Evolutionary conservation across 2,113 vertebrate species (phyloP), one percentile per base, ranked within the genome.

Genomic region (Oreotrochilus melanogaster): DNA sequence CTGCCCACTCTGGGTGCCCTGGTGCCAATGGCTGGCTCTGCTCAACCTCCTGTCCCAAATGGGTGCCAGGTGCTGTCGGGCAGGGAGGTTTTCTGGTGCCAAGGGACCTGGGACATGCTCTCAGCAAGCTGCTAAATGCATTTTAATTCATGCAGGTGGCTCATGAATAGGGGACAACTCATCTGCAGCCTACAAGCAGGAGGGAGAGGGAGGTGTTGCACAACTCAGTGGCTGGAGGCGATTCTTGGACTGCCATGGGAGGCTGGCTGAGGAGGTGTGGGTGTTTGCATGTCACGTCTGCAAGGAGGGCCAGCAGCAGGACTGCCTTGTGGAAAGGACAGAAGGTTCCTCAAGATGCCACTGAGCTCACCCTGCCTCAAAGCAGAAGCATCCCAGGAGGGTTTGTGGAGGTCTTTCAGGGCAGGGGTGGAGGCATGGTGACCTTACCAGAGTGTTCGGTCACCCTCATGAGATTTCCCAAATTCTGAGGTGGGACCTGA

Each of bases 21-120:
- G 1, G 9, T 64, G 71, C 24, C 2, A 1, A 4, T 1, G 6
- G 24, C 54, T 4, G 1, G 30, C 54, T 50, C 61, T 81, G 65
- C 54, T 82, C 57, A 47, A 66, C 61, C 31, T n/a, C 51, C 25
- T 14, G 2, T 56, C 62, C 67, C 79, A 18, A 33, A 22, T 3
- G 10, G 30, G 78, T 62, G 67, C 18, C 48, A 27, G 33, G 22
- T 61, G 14, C 53, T 2, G 1, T 28, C 30, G 73, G 60, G 27
- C 62, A 43, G 72, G 54, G 64, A 57, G n/a, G 58, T 17, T 93
- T 23, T 73, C 72, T 69, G 54, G 39, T 23, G 33, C 19, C 2
- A 1, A 24, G 71, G 48, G n/a, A 37, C 72, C 31, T 69, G 71
- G 53, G 35, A 51, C 25, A 1, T 1, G 4, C 72, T 69, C 48